Base-by-base conservation (phyloP, 2,888 invertebrate genomes). In the Dromius quadrimaculatus region DNA sequence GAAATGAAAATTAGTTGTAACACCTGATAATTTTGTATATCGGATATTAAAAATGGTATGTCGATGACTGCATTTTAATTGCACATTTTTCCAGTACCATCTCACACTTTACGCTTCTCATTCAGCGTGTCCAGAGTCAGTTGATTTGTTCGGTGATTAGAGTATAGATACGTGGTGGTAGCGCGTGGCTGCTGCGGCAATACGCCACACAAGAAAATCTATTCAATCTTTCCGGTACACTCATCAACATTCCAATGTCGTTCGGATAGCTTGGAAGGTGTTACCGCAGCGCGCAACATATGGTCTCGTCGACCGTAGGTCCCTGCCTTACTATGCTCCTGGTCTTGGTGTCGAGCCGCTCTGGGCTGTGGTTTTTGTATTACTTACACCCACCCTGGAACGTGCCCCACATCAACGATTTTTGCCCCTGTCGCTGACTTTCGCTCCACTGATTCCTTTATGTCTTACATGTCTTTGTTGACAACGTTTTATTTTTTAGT, bases 201-300 rank as follows among this genome's bases (percentile, higher is more conserved):
- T 22, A 47, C 11, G 45, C 22, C 20, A 36, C 36, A 47, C 28
- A 54, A 54, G 50, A 54, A 23, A 54, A 54, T 54, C 28, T 54
- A 54, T 54, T 54, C 13, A 54, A 54, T 54, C 28, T 28, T 54
- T 54, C 50, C 50, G 50, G 32, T 23, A 11, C 22, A 47, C 28
- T 54, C 50, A 54, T 54, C 50, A 54, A 23, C 50, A 54, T 54
- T 54, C 50, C 50, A 15, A 23, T 13, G 50, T 23, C 50, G 50
- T 54, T 4, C 28, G 50, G 50, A 23, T 8, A 15, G 50, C 50
- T 54, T 47, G n/a, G 20, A 23, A 47, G 20, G 47, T 47, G 47
- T 47, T 47, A 47, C 47, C 47, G 47, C 47, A 36, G 36, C 11
- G 36, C 36, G 50, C 50, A 28, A 28, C 28, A 28, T 54, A 54